These are phyloP conservation scores for Heliangelus exortis DNA, from an alignment of 2,797 vertebrate species.

Conservation along the genomic window DNA sequence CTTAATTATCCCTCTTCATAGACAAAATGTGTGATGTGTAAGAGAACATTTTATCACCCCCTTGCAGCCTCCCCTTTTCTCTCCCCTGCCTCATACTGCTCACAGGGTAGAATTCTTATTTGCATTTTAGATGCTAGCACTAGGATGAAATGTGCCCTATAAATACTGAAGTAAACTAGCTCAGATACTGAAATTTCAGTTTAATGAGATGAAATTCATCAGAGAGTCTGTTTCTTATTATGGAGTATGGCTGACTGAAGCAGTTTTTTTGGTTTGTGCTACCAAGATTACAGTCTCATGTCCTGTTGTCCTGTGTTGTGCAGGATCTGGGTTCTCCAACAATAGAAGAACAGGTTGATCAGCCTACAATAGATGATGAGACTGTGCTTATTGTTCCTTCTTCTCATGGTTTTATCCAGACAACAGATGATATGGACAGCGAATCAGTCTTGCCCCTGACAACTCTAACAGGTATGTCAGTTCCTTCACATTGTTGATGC, in stretches of 20 bases:
- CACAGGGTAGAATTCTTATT: not conserved
- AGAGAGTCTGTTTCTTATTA: not conserved
- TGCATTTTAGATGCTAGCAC: not conserved
- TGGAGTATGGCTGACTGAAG: not conserved
- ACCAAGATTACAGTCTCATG: not conserved
- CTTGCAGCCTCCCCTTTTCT: not conserved
- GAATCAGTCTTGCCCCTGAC: slow-evolving; percentile 85
- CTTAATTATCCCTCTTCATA: not conserved
- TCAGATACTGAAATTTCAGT: not conserved
- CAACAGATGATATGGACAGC: slow-evolving; percentile 79
- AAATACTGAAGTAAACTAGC: not conserved
- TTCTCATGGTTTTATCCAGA: slow-evolving; percentile 89
- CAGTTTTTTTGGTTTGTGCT: not conserved
- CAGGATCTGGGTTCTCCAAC: slow-evolving; percentile 83
- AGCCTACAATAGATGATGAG: slow-evolving; percentile 83
- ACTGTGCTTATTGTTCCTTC: slow-evolving; percentile 92
- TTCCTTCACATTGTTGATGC: not conserved
- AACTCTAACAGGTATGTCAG: slow-evolving; percentile 83
- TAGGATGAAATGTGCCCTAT: not conserved
- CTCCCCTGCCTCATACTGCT: not conserved
- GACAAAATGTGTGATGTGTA: not conserved
- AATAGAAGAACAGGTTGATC: slow-evolving; percentile 82
- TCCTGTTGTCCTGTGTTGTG: not conserved
- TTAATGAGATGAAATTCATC: not conserved
- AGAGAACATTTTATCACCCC: not conserved